Percentiles rank a stretch among this genome's conserved stretches.
Evolutionary conservation across 2,113 vertebrate genomes (phyloP).

Genomic region (Cyprinodon tularosa): DNA sequence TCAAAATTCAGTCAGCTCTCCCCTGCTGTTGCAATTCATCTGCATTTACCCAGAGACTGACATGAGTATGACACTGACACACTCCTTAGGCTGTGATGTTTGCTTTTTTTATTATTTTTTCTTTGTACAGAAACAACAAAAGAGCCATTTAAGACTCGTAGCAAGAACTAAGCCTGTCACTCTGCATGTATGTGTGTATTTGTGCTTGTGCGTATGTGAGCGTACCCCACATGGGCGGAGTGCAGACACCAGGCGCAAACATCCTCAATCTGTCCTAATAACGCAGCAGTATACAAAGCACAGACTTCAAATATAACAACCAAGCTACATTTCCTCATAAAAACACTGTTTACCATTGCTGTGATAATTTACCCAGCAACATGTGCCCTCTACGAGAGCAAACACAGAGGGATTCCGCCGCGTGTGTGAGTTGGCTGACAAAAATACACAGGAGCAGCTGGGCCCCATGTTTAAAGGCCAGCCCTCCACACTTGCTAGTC

Average conservation of each 20-base stretch:
- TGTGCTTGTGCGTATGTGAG: conserved; percentile 35
- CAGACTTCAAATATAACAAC: conserved; percentile 69
- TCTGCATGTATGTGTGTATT: conserved; percentile 21
- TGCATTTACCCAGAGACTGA: conserved; percentile 65
- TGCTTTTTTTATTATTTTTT: conserved; percentile 18
- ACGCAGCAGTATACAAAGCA: conserved; percentile 60
- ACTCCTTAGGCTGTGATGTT: conserved; percentile 47
- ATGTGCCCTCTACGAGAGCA: conserved; percentile 75
- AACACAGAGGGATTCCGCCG: conserved; percentile 68
- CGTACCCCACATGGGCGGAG: conserved; percentile 63
- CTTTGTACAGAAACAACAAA: conserved; percentile 66
- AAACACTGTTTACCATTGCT: conserved; percentile 77
- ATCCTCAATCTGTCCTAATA: conserved; percentile 72
- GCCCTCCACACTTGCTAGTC: conserved; percentile 59
- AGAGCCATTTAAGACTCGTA: conserved; percentile 56
- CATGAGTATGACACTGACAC: conserved; percentile 62
- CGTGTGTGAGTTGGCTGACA: conserved; percentile 66
- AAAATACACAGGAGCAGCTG: conserved; percentile 77
- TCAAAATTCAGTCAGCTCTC: conserved; percentile 40
- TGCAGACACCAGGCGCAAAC: conserved; percentile 74
- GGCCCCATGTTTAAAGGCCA: conserved; percentile 70
- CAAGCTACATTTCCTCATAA: conserved; percentile 63
- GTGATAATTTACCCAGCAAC: conserved; percentile 78
- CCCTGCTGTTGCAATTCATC: conserved; percentile 65
- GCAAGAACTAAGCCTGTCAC: conserved; percentile 56